Conservation (phyloP, 1,140 invertebrate species). For the Bombus terrestris region DNA sequence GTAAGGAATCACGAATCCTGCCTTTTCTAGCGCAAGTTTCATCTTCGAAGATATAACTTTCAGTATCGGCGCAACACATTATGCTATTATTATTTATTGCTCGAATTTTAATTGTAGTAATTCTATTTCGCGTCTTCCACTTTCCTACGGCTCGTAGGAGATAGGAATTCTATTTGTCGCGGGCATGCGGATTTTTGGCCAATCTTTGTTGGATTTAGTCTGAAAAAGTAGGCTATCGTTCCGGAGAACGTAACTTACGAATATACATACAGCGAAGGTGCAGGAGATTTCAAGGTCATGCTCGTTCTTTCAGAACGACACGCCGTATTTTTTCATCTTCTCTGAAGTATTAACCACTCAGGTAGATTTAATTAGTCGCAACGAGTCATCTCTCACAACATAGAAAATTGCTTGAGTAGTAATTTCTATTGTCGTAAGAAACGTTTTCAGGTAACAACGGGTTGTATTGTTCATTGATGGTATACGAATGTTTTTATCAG, state of each 20-base stretch:
- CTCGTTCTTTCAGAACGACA: neutral
- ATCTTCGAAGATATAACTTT: neutral
- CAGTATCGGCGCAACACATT: neutral
- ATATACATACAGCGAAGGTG: neutral
- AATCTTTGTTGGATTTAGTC: neutral
- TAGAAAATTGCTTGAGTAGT: neutral
- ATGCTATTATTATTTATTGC: neutral
- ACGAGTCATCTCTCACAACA: neutral
- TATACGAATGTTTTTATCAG: neutral
- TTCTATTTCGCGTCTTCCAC: too few species aligned
- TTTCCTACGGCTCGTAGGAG: too few species aligned
- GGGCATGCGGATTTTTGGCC: too few species aligned
- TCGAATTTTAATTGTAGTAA: neutral
- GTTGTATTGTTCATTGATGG: neutral
- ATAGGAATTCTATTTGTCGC: too few species aligned
- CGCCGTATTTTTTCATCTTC: neutral
- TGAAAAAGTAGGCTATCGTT: neutral
- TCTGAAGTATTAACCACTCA: neutral
- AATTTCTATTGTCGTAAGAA: neutral
- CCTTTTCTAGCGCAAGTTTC: neutral
- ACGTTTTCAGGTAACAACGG: neutral
- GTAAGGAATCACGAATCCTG: neutral
- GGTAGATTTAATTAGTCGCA: neutral
- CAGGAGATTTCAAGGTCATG: neutral
- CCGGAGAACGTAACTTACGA: neutral